phyloP scores from a whole-genome alignment of 2,113 vertebrate species.

The Pholis gunnellus region DNA sequence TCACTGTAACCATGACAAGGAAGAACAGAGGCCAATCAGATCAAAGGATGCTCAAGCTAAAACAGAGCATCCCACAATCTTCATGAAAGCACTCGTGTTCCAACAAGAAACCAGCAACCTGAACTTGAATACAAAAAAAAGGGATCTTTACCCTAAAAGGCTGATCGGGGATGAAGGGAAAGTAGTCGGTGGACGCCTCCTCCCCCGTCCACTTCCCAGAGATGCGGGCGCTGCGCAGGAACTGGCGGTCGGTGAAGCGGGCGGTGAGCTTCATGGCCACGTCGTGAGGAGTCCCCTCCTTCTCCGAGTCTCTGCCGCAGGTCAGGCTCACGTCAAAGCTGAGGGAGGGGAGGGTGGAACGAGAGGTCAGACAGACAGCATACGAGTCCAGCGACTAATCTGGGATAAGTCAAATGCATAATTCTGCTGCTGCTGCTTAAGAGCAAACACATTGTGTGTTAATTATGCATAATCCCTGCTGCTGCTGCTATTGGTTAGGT shows the following conservation, averaged over 20 bases:
- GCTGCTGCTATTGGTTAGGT: slow-evolving; percentile 18
- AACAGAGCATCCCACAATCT: background rate
- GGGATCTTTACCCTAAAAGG: slow-evolving; percentile 92
- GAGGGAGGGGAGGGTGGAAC: slow-evolving; percentile 3
- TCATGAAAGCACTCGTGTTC: background rate
- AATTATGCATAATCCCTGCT: slow-evolving; percentile 66
- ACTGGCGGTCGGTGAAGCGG: slow-evolving; percentile 92
- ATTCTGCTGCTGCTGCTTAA: slow-evolving; percentile 61
- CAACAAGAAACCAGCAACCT: background rate
- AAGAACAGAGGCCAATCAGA: background rate
- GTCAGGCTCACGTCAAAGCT: slow-evolving; percentile 96
- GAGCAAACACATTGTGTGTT: slow-evolving; percentile 44
- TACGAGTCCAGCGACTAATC: slow-evolving; percentile 54
- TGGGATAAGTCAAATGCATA: slow-evolving; percentile 55
- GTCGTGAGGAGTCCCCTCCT: slow-evolving; percentile 85
- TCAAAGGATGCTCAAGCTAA: background rate
- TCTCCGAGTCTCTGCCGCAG: slow-evolving; percentile 88
- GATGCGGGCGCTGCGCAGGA: slow-evolving; percentile 91
- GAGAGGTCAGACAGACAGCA: slow-evolving; percentile 10
- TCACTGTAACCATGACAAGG: background rate
- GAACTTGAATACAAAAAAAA: too few species aligned
- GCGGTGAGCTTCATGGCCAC: slow-evolving; percentile 96
- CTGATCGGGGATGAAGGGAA: slow-evolving; percentile 98
- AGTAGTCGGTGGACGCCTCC: slow-evolving; percentile 92
- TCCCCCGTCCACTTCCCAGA: slow-evolving; percentile 93